phyloP scores from a whole-genome alignment of 1,140 invertebrate genomes.

The Psilanteris sp. region DNA sequence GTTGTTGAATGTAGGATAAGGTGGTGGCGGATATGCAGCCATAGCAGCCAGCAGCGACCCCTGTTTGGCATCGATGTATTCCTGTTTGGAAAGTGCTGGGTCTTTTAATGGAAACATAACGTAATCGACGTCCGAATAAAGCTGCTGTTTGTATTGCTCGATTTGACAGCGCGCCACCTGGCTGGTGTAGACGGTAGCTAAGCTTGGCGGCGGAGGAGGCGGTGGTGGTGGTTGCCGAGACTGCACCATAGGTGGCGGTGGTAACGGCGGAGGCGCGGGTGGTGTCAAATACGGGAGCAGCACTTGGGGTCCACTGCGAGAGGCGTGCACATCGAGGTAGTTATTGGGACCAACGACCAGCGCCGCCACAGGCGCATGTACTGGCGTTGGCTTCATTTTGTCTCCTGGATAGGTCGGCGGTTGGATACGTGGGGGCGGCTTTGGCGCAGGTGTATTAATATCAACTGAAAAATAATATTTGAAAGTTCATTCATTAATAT shows the following conservation, averaged over 20 bases:
- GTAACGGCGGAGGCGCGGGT: slow-evolving; percentile 61
- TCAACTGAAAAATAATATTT: slow-evolving; percentile 27
- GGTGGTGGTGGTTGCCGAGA: slow-evolving; percentile 78
- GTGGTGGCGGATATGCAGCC: slow-evolving; percentile 81
- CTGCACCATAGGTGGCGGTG: slow-evolving; percentile 77
- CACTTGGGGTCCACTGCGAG: slow-evolving; percentile 81
- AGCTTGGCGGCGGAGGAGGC: slow-evolving; percentile 79
- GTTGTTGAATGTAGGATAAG: slow-evolving; percentile 79
- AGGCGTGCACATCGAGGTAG: slow-evolving; percentile 84
- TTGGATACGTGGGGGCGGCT: slow-evolving; percentile 75
- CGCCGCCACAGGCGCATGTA: slow-evolving; percentile 75
- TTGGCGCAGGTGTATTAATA: slow-evolving; percentile 58
- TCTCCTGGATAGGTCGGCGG: slow-evolving; percentile 79
- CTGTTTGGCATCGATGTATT: slow-evolving; percentile 92
- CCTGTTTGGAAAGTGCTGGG: slow-evolving; percentile 91
- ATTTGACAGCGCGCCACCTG: slow-evolving; percentile 88
- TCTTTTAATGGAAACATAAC: slow-evolving; percentile 94
- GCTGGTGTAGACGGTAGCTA: slow-evolving; percentile 83
- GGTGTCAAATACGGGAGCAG: slow-evolving; percentile 83
- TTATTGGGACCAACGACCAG: slow-evolving; percentile 84
- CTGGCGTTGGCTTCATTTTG: slow-evolving; percentile 81
- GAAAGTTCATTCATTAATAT: too few species aligned
- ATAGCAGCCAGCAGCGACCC: slow-evolving; percentile 84
- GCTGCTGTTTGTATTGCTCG: slow-evolving; percentile 90
- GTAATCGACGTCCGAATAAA: slow-evolving; percentile 93